phyloP scores from a whole-genome alignment of 2,888 invertebrate species.

The Cecidostiba fungosa region DNA sequence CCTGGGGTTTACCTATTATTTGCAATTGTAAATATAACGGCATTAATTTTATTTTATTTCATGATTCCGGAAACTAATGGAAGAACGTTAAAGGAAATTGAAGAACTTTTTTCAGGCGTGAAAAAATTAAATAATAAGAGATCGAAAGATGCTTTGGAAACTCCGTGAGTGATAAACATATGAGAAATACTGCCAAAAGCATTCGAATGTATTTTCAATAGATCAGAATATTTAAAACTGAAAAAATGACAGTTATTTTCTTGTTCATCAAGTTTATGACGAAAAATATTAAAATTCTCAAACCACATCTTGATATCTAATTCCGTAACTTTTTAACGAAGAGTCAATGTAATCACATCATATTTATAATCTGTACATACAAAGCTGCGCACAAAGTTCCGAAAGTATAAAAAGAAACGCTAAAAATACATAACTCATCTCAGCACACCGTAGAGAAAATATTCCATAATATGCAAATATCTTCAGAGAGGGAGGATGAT shows the following conservation, averaged over 20 bases:
- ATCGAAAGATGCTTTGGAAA: not conserved
- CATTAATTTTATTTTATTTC: not conserved
- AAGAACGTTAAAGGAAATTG: slow-evolving; percentile 17
- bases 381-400: not conserved
- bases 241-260: too few species aligned
- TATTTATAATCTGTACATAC: too few species aligned
- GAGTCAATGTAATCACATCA: too few species aligned
- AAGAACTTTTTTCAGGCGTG: slow-evolving; percentile 4
- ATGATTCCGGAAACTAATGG: slow-evolving; percentile 30
- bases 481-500: slow-evolving; percentile 25
- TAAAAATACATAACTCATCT: slow-evolving; percentile 1
- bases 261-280: too few species aligned
- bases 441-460: slow-evolving; percentile 40
- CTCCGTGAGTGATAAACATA: not conserved
- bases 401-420: not conserved
- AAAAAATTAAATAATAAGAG: not conserved
- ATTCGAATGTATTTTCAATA: too few species aligned
- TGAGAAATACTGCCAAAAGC: too few species aligned
- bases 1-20: not conserved
- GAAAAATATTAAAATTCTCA: too few species aligned
- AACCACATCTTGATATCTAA: too few species aligned
- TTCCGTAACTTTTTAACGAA: too few species aligned
- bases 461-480: slow-evolving; percentile 66
- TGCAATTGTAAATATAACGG: too few species aligned
- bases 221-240: too few species aligned